These are phyloP conservation scores for Xiphophorus hellerii DNA, from an alignment of 2,113 vertebrate genomes.

Conservation along the genomic window DNA sequence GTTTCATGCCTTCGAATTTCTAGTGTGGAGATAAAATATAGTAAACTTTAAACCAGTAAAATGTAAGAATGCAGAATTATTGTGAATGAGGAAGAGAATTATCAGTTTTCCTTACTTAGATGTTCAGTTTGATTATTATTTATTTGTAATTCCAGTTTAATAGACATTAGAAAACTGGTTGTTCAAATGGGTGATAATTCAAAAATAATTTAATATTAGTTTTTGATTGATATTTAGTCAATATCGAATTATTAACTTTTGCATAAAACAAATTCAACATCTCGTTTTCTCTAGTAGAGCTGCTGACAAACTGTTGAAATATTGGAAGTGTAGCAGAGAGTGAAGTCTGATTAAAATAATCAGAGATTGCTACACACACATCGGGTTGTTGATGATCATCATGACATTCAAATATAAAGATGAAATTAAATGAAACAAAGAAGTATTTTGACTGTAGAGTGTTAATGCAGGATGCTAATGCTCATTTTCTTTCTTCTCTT, in stretches of 20 bases:
- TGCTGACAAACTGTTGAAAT: no score
- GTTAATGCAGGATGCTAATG: neutral
- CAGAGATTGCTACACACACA: no score
- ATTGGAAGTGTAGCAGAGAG: no score
- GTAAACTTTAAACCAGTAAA: neutral
- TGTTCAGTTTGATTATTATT: neutral
- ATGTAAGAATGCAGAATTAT: neutral
- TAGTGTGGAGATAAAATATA: neutral
- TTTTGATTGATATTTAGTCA: no score
- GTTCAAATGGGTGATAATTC: neutral
- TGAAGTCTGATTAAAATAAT: no score
- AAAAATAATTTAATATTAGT: neutral
- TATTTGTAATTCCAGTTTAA: neutral
- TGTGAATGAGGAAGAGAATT: neutral
- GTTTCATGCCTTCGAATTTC: neutral
- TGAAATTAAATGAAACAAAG: no score
- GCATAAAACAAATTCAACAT: no score
- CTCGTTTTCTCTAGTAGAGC: no score
- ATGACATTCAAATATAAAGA: no score
- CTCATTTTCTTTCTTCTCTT: conserved; percentile 31
- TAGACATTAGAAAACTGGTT: neutral
- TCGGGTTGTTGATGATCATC: no score
- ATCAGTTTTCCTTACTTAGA: neutral
- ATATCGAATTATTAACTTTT: no score
- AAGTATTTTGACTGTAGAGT: no score